phyloP scores from a whole-genome alignment of 2,888 invertebrate species.

The Polymixis flavicincta region DNA sequence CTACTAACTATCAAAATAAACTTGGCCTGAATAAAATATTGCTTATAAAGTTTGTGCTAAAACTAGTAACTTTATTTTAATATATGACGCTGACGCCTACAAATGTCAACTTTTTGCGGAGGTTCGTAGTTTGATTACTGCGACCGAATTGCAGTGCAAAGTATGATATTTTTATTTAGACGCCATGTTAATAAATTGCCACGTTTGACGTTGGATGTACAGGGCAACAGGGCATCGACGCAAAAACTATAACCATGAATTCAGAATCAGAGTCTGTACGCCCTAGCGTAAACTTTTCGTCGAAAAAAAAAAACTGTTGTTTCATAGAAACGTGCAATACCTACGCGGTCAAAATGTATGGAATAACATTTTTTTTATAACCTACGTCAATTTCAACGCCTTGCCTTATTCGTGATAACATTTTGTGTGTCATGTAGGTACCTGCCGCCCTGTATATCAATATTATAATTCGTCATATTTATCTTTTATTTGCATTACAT shows the following conservation, averaged over 20 bases:
- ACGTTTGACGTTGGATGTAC: not conserved
- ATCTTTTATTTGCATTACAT: not conserved
- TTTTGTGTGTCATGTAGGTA: not conserved
- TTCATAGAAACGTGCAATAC: too few species aligned
- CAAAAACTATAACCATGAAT: too few species aligned
- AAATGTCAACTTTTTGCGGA: constrained; percentile 21
- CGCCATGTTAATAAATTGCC: too few species aligned
- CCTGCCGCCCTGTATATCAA: too few species aligned
- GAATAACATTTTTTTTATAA: too few species aligned
- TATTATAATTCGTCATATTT: not conserved
- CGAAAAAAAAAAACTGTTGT: too few species aligned
- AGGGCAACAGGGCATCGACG: too few species aligned
- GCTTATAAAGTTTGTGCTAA: constrained; percentile 6
- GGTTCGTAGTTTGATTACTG: constrained; percentile 19
- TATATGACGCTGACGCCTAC: constrained; percentile 11
- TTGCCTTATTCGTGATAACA: too few species aligned
- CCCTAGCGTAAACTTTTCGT: too few species aligned
- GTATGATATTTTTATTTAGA: constrained; percentile 9
- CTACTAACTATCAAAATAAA: not conserved
- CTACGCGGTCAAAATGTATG: too few species aligned
- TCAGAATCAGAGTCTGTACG: too few species aligned
- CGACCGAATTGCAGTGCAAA: constrained; percentile 6
- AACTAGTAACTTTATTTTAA: constrained; percentile 12
- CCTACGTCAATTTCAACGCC: too few species aligned
- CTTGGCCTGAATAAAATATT: constrained; percentile 22